Evolutionary conservation across 1,140 invertebrate species (phyloP), one percentile per base, ranked within the genome.

Genomic region (Tenebrio molitor): DNA sequence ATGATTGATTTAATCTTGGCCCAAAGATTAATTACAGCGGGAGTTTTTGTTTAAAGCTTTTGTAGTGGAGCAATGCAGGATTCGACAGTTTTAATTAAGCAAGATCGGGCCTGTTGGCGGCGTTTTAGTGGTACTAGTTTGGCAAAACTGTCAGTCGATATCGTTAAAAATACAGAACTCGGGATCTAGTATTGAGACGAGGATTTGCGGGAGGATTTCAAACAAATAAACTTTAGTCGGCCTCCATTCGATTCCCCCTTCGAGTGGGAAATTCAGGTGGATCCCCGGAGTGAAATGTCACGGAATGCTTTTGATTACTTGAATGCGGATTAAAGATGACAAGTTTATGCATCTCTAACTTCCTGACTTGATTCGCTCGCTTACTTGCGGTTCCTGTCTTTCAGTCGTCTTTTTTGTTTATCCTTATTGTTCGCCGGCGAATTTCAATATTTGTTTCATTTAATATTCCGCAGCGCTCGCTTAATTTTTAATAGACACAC

Each of bases 281-380:
- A 65, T 71, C 63, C 70, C 63, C 23, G 41, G 70, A 71, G 70
- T 65, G 62, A 71, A 71, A 71, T 71, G 70, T 71, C 70, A 71
- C 58, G 62, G 70, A 71, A 65, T 71, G 58, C 62, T 21, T 71
- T 71, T 70, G 50, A 70, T 70, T 70, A 70, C 68, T 62, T 42
- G 41, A 71, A 71, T 71, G 46, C 69, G 58, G 58, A 71, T 64
- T 71, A 71, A 64, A 71, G 69, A 64, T 66, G 70, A 66, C 58
- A 71, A 65, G 53, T 71, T 71, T 71, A 66, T 71, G 69, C 53
- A 58, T 58, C 33, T 71, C 42, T 42, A 58, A 64, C 41, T 58
- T 41, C 50, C 23, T 29, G 23, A 58, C 50, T 58, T 58, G 8
- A 58, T 29, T 62, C 46, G 17, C 46, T 62, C 46, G 17, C 46